phyloP scores from a whole-genome alignment of 1,140 invertebrate genomes.

The Caenorhabditis briggsae region DNA sequence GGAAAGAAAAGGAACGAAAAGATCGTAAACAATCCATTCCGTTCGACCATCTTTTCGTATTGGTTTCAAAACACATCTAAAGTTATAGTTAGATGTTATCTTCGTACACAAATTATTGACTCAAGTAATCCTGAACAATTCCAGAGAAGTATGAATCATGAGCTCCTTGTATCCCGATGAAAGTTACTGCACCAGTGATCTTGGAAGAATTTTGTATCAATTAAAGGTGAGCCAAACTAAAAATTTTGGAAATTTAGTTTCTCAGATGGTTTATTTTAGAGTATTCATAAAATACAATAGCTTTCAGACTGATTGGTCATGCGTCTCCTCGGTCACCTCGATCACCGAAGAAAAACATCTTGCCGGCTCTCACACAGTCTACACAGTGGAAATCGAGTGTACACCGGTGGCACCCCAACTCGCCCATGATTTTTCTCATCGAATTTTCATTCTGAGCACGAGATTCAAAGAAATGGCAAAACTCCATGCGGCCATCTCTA shows the following conservation, averaged over 20 bases:
- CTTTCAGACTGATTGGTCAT: conserved; percentile 53
- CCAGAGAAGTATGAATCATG: conserved; percentile 33
- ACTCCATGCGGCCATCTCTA: conserved; percentile 28
- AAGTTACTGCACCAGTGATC: conserved; percentile 45
- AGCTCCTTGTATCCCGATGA: conserved; percentile 53
- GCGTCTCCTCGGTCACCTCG: conserved; percentile 1
- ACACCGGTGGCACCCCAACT: conserved; percentile 8
- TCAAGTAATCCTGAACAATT: neutral
- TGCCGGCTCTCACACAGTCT: conserved; percentile 13
- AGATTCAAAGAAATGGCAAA: conserved; percentile 49
- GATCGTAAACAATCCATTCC: conserved; percentile 35
- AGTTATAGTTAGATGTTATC: neutral
- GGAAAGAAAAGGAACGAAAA: neutral
- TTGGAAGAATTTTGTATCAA: conserved; percentile 34
- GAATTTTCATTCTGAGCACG: conserved; percentile 28
- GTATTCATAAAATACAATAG: too few relatives aligned
- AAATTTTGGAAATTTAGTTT: too few relatives aligned
- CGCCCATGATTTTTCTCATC: conserved; percentile 33
- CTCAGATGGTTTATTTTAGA: too few relatives aligned
- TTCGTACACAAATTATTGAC: too few relatives aligned
- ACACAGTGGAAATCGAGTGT: conserved; percentile 32
- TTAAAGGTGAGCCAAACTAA: conserved; percentile 7
- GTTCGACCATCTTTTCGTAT: neutral
- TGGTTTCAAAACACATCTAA: neutral
- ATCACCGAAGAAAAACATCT: conserved; percentile 38